Percentiles rank a stretch among this genome's conserved stretches.
Conservation (phyloP, 2,113 vertebrate genomes). For the Penelope pileata region DNA sequence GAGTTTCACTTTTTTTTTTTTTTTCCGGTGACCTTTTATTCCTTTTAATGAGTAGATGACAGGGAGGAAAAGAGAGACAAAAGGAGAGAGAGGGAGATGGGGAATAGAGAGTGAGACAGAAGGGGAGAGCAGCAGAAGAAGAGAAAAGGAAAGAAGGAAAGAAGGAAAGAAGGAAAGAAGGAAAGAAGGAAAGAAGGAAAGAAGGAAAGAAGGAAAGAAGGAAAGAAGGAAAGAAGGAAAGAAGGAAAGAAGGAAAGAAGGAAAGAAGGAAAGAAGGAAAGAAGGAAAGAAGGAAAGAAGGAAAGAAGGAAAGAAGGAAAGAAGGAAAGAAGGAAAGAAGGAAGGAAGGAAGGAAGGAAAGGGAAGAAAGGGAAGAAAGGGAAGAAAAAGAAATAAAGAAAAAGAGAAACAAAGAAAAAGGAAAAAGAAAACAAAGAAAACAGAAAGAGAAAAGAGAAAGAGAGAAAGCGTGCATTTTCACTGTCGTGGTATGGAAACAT, state of each 20-base stretch:
- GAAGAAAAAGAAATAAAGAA: too few species aligned
- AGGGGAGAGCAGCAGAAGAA: neutral
- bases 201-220: too few species aligned
- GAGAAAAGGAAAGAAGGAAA: accelerated
- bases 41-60: neutral
- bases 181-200: neutral
- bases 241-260: neutral
- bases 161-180: neutral
- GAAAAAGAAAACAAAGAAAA: accelerated
- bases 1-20: neutral
- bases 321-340: neutral
- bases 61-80: neutral
- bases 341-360: too few species aligned
- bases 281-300: accelerated
- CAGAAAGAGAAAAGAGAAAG: accelerated
- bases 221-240: too few species aligned
- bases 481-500: neutral
- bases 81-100: neutral
- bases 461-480: neutral
- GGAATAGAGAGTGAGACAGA: neutral
- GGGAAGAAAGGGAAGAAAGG: too few species aligned
- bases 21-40: neutral
- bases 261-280: neutral
- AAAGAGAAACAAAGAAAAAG: accelerated
- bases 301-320: too few species aligned